Conservation (phyloP, 2,113 vertebrate species). For the Sinocyclocheilus grahami region DNA sequence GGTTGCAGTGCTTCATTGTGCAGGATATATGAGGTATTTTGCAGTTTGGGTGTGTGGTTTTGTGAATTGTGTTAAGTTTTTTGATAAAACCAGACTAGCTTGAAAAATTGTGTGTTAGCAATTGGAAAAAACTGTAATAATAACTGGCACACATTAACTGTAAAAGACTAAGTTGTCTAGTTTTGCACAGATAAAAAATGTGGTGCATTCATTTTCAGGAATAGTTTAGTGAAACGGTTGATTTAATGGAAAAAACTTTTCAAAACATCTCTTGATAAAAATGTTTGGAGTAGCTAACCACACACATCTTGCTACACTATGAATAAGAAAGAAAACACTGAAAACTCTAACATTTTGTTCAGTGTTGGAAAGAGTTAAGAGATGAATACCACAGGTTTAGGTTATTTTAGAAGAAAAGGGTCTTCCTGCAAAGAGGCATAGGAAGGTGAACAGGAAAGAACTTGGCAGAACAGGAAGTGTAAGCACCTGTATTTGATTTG, state of each 20-base stretch:
- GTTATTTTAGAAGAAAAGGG: constrained; percentile 9
- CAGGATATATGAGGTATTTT: no score
- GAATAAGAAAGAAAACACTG: neutral
- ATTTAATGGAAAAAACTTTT: neutral
- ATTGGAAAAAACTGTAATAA: no score
- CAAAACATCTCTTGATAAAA: neutral
- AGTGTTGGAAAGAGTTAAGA: neutral
- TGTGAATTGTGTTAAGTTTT: no score
- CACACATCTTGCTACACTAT: neutral
- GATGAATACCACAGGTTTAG: neutral
- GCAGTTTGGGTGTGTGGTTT: no score
- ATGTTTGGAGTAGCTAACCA: neutral
- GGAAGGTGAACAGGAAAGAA: constrained; percentile 45
- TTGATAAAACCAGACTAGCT: no score
- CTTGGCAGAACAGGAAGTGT: constrained; percentile 36
- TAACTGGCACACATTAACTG: no score
- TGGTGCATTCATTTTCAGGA: no score
- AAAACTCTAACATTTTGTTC: constrained; percentile 7
- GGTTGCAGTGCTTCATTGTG: no score
- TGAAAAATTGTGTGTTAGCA: no score
- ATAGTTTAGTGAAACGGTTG: neutral
- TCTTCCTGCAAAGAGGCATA: constrained; percentile 39
- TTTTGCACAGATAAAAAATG: neutral
- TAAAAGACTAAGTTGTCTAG: no score
- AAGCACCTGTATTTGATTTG: constrained; percentile 42